Evolutionary conservation across 2,888 invertebrate species (phyloP).

Genomic region (Erannis defoliaria): DNA sequence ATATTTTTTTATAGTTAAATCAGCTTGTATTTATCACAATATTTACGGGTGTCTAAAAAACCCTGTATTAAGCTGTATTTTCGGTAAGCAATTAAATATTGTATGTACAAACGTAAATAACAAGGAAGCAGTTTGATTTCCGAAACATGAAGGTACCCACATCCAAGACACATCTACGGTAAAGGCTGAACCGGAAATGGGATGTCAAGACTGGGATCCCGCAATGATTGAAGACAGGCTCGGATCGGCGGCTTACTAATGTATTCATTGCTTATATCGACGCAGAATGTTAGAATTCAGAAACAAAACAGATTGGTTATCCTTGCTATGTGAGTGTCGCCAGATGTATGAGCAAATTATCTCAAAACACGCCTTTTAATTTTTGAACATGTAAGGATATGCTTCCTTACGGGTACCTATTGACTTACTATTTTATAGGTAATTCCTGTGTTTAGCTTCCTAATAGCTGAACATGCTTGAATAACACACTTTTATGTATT

Average conservation of each 20-base stretch:
- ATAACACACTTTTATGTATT: too few relatives aligned
- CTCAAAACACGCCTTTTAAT: too few relatives aligned
- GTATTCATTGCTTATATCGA: constrained; percentile 44
- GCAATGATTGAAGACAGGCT: constrained; percentile 67
- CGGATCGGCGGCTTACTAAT: constrained; percentile 53
- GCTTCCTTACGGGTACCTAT: too few relatives aligned
- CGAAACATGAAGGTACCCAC: constrained; percentile 1
- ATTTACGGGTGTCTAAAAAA: too few relatives aligned
- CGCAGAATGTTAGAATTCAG: constrained; percentile 4
- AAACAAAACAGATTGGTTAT: neutral
- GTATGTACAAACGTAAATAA: neutral
- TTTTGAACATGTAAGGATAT: too few relatives aligned
- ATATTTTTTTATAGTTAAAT: too few relatives aligned
- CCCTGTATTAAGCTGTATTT: too few relatives aligned
- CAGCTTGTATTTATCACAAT: too few relatives aligned
- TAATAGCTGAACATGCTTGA: too few relatives aligned
- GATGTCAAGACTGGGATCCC: constrained; percentile 64
- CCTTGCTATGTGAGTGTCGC: neutral
- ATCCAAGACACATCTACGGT: constrained; percentile 18
- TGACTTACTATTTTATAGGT: too few relatives aligned
- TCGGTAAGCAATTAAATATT: too few relatives aligned
- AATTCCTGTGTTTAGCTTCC: too few relatives aligned
- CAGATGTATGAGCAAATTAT: neutral
- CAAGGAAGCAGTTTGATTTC: constrained; percentile 3
- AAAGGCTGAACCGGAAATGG: constrained; percentile 57